A percentile compares a stretch with the other conserved stretches of the same genome.
Evolutionary conservation across 2,113 vertebrate species (phyloP).

Genomic region (Corvus hawaiiensis): DNA sequence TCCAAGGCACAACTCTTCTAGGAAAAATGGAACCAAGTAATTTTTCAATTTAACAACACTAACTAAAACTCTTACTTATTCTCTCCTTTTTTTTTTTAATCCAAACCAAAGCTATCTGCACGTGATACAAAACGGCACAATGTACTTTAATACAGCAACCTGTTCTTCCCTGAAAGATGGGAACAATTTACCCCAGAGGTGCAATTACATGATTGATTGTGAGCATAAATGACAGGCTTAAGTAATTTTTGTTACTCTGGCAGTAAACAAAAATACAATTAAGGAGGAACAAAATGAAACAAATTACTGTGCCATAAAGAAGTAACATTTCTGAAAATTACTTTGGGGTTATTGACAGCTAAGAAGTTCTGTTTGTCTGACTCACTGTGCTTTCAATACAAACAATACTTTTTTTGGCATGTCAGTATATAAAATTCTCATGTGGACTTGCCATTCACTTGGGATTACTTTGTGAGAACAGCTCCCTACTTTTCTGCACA

Average conservation of each 20-base stretch:
- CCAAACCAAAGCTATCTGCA: not conserved
- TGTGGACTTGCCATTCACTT: not conserved
- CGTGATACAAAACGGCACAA: not conserved
- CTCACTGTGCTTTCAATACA: not conserved
- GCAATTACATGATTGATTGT: not conserved
- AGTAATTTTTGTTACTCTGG: not conserved
- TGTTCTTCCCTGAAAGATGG: not conserved
- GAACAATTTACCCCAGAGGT: not conserved
- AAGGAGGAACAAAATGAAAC: slow-evolving; percentile 23
- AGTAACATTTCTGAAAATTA: slow-evolving; percentile 21
- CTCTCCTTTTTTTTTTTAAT: not conserved
- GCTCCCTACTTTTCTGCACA: not conserved
- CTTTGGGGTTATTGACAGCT: not conserved
- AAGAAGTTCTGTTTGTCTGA: not conserved
- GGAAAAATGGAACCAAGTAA: not conserved
- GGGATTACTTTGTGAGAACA: not conserved
- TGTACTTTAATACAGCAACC: not conserved
- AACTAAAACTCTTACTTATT: not conserved
- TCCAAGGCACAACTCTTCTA: not conserved
- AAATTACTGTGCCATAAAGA: not conserved
- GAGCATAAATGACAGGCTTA: not conserved
- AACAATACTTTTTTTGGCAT: not conserved
- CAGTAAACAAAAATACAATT: slow-evolving; percentile 29
- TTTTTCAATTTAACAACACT: not conserved
- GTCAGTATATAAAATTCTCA: not conserved